Conservation (phyloP, 2,113 vertebrate genomes). For the Ictidomys tridecemlineatus region DNA sequence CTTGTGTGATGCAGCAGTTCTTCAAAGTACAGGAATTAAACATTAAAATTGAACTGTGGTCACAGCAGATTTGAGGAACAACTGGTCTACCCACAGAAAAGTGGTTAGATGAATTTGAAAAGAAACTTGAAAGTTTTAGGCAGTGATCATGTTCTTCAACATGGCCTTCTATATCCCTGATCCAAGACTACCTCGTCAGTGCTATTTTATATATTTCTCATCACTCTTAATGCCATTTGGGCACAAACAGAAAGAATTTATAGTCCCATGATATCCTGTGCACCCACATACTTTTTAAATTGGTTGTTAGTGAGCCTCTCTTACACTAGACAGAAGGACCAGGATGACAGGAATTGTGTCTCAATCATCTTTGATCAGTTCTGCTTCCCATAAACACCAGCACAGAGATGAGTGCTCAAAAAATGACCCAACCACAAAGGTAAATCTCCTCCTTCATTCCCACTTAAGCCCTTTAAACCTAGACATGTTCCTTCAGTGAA, state of each 20-base stretch:
- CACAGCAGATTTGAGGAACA: not conserved
- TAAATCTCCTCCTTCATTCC: not conserved
- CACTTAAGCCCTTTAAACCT: not conserved
- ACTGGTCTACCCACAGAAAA: not conserved
- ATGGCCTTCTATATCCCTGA: not conserved
- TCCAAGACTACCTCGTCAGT: not conserved
- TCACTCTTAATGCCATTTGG: not conserved
- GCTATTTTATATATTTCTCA: not conserved
- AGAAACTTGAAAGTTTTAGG: not conserved
- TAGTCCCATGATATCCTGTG: not conserved
- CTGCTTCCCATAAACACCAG: not conserved
- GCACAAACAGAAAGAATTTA: not conserved
- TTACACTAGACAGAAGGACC: not conserved
- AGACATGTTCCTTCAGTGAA: no score
- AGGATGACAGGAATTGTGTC: accelerated
- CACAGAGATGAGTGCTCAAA: not conserved
- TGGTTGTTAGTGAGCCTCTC: not conserved
- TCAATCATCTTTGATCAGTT: not conserved
- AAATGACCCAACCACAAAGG: not conserved
- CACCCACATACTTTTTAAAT: not conserved
- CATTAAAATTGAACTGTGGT: not conserved
- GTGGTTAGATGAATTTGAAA: not conserved
- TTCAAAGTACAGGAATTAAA: not conserved
- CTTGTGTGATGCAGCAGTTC: accelerated
- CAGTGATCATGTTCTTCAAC: accelerated